Conservation (phyloP, 2,113 vertebrate species). For the Ophthalmolycus amberensis region DNA sequence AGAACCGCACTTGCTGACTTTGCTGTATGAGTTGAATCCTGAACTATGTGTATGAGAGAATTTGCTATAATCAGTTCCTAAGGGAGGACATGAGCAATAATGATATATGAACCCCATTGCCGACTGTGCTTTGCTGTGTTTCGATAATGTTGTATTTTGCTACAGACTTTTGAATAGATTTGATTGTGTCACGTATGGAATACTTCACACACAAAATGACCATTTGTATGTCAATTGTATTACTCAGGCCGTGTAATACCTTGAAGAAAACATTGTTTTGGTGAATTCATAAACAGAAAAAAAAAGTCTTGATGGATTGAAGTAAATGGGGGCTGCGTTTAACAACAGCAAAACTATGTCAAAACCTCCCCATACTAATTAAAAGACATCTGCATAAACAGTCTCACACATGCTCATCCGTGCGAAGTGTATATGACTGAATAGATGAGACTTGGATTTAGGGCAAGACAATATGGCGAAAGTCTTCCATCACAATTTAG, state of each 20-base stretch:
- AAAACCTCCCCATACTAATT: not conserved
- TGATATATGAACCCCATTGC: not conserved
- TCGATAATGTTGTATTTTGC: not conserved
- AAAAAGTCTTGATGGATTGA: too few relatives aligned
- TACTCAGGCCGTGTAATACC: not conserved
- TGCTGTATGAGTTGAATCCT: conserved; percentile 21
- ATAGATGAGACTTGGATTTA: not conserved
- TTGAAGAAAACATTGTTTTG: not conserved
- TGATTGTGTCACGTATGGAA: not conserved
- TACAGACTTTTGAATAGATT: not conserved
- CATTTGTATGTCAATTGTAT: not conserved
- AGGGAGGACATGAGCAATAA: not conserved
- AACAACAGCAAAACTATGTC: not conserved
- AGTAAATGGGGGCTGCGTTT: too few relatives aligned
- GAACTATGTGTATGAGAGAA: not conserved
- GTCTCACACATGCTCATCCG: not conserved
- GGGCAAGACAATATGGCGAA: too few relatives aligned
- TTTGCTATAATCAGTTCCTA: not conserved
- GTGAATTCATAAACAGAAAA: not conserved
- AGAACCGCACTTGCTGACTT: conserved; percentile 18
- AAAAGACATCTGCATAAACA: not conserved
- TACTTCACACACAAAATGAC: not conserved
- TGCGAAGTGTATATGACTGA: not conserved
- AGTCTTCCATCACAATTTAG: too few relatives aligned
- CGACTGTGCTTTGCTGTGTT: not conserved